Base-by-base conservation (phyloP, 2,113 vertebrate genomes). In the Sitta europaea region DNA sequence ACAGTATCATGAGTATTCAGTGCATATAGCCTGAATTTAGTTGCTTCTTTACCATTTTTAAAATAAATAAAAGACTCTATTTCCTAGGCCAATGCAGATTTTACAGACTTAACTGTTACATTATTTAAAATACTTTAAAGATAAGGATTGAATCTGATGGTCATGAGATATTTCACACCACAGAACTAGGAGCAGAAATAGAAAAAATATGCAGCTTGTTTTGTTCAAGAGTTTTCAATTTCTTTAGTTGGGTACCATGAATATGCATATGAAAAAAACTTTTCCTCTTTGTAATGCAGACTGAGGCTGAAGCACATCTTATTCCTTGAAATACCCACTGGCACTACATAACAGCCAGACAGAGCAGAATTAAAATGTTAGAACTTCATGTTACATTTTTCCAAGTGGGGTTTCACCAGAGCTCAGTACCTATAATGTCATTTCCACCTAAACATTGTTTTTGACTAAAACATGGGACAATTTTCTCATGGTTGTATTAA, bases 261-360 rank as follows among this genome's bases (percentile, higher is more conserved):
- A 94, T 85, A n/a, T 94, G 43, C 77, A 66, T 96, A 75, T 92
- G 68, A 92, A 97, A 97, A 96, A 36, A 90, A 67, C 35, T 47
- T 88, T 85, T 86, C 70, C 76, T 93, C 80, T 83, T 92, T 92
- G 68, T 76, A 86, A 66, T 10, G 12, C 58, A 83, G 67, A 9
- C 93, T 95, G 92, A 82, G 90, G 66, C 81, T 27, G 83, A 96
- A 94, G 71, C 48, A 76, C 86, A 79, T 84, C 66, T 94, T 94
- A 84, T 78, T 84, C 43, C 63, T 95, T 92, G 95, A 94, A 97
- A 62, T 7, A 84, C 68, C 48, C 40, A 24, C 86, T 79, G 19
- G 43, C 54, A 61, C 33, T 72, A 53, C 78, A 55, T 95, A 71
- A 71, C 61, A 95, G 77, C 73, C 75, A 85, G 81, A 92, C 12